These are phyloP conservation scores for Lydus trimaculatus DNA, from an alignment of 2,888 invertebrate species.

Conservation along the genomic window DNA sequence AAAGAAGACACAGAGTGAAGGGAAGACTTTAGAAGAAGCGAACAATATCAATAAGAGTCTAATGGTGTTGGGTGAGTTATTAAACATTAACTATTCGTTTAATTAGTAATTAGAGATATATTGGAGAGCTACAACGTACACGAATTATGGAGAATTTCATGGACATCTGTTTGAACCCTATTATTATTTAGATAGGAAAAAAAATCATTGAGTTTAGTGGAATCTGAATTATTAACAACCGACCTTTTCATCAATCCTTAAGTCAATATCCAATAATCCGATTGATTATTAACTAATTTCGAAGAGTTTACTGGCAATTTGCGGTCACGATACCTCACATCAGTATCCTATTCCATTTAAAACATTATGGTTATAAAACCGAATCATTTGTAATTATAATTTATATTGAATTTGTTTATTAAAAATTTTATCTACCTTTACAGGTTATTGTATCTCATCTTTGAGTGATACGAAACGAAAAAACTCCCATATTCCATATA, in stretches of 20 bases:
- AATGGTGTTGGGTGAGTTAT: slow-evolving; percentile 82
- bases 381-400: too few relatives aligned
- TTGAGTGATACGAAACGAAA: slow-evolving; percentile 83
- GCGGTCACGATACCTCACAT: slow-evolving; percentile 15
- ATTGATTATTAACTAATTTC: slow-evolving; percentile 22
- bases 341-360: too few relatives aligned
- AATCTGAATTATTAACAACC: slow-evolving; percentile 35
- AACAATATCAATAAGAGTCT: slow-evolving; percentile 96
- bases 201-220: neutral
- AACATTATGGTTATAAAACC: too few relatives aligned
- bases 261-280: slow-evolving; percentile 26
- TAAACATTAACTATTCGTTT: too few relatives aligned
- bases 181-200: neutral
- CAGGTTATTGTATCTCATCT: slow-evolving; percentile 94
- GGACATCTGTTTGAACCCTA: slow-evolving; percentile 10
- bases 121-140: too few relatives aligned
- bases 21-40: slow-evolving; percentile 89
- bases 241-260: slow-evolving; percentile 36
- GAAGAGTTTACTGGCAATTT: slow-evolving; percentile 19
- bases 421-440: neutral
- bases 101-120: too few relatives aligned
- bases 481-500: slow-evolving; percentile 88
- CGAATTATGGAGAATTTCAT: neutral
- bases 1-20: slow-evolving; percentile 87
- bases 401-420: too few relatives aligned